These are phyloP conservation scores for Chironomus striatipennis DNA, from an alignment of 1,140 invertebrate genomes.

Conservation along the genomic window DNA sequence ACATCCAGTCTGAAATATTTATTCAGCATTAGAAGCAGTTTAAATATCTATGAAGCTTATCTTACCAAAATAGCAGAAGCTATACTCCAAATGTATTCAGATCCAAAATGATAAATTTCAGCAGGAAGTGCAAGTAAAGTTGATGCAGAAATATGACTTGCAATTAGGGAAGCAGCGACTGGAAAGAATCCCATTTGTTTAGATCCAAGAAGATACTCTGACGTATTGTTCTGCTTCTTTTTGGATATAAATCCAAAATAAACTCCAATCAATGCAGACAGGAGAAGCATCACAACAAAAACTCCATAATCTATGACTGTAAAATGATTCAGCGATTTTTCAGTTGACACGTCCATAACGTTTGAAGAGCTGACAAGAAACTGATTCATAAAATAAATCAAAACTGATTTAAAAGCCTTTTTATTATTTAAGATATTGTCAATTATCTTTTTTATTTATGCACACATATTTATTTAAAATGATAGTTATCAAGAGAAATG, in stretches of 20 bases:
- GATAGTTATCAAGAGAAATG: neutral
- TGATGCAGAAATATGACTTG: slow-evolving; percentile 59
- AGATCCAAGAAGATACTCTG: slow-evolving; percentile 73
- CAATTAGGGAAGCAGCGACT: slow-evolving; percentile 68
- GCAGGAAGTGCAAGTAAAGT: slow-evolving; percentile 62
- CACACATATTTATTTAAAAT: neutral
- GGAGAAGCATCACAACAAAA: slow-evolving; percentile 54
- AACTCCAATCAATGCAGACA: slow-evolving; percentile 65
- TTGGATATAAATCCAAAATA: slow-evolving; percentile 71
- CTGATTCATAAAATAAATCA: neutral
- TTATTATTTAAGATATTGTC: neutral
- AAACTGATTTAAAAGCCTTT: neutral
- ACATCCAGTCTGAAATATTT: slow-evolving; percentile 38
- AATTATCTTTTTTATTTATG: neutral
- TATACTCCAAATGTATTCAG: slow-evolving; percentile 54
- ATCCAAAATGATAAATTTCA: slow-evolving; percentile 79
- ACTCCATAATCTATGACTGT: slow-evolving; percentile 55
- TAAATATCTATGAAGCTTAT: slow-evolving; percentile 34
- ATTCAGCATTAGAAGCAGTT: neutral
- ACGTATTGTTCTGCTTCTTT: slow-evolving; percentile 61
- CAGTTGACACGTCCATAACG: neutral
- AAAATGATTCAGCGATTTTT: slow-evolving; percentile 45
- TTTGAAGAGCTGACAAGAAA: neutral
- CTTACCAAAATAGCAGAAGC: slow-evolving; percentile 21
- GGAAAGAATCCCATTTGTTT: slow-evolving; percentile 72